Evolutionary conservation across 2,113 vertebrate species (phyloP).

Genomic region (Corapipo altera): DNA sequence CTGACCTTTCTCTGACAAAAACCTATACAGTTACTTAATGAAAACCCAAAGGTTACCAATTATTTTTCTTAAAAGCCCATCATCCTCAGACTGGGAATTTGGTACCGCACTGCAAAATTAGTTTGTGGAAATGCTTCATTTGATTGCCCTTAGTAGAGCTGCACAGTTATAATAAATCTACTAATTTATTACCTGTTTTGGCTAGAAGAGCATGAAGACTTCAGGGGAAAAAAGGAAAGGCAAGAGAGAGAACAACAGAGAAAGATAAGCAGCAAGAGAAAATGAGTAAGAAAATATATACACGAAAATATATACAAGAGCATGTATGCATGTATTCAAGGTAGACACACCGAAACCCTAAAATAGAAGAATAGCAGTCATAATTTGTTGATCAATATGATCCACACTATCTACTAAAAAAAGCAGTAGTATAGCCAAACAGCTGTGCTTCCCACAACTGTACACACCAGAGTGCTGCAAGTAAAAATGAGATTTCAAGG

Average conservation of each 20-base stretch:
- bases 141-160: not conserved
- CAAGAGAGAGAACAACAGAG: not conserved
- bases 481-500: not conserved
- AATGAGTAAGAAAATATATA: not conserved
- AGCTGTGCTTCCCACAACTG: not conserved
- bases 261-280: not conserved
- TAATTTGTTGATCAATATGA: not conserved
- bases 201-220: not conserved
- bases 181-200: not conserved
- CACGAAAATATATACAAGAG: not conserved
- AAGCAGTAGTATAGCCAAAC: not conserved
- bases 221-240: not conserved
- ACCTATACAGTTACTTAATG: not conserved
- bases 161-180: not conserved
- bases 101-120: not conserved
- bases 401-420: not conserved
- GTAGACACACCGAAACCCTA: not conserved
- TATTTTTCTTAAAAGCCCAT: slow-evolving; percentile 7
- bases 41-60: not conserved
- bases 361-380: not conserved
- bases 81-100: not conserved
- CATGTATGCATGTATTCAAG: not conserved
- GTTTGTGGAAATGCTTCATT: not conserved
- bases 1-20: not conserved
- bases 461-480: accelerated